Evolutionary conservation across 2,888 invertebrate species (phyloP).

Genomic region (Nemotelus pantherinus): DNA sequence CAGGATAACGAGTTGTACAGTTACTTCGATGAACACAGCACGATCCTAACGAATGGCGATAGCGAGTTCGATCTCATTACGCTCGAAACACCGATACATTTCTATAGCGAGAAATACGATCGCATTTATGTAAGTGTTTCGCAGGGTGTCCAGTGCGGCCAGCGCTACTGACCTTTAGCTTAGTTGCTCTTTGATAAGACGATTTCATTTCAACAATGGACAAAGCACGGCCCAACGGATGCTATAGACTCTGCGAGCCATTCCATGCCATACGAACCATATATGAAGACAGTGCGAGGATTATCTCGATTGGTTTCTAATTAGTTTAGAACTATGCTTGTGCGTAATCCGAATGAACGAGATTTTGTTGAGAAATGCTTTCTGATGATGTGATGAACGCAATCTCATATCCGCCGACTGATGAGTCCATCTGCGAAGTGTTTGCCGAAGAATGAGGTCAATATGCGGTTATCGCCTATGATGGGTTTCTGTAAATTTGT

Average conservation of each 20-base stretch:
- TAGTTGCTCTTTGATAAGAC: constrained; percentile 10
- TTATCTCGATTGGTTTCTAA: constrained; percentile 19
- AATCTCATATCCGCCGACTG: background rate
- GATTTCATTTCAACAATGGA: constrained; percentile 18
- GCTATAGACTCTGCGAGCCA: background rate
- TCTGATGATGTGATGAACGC: background rate
- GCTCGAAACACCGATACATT: constrained; percentile 72
- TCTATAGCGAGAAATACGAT: constrained; percentile 80
- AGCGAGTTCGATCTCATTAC: constrained; percentile 59
- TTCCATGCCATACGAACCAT: no score
- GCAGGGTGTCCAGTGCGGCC: background rate
- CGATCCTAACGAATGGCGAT: constrained; percentile 58
- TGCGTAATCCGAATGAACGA: background rate
- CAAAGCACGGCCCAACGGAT: background rate
- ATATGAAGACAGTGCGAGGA: background rate
- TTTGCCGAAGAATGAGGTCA: constrained; percentile 42
- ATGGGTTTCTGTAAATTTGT: constrained; percentile 15
- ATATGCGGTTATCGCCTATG: constrained; percentile 47
- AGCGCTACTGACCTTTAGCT: constrained; percentile 33
- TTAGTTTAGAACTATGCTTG: constrained; percentile 15
- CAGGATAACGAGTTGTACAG: constrained; percentile 44
- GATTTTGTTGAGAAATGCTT: constrained; percentile 20
- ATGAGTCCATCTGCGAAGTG: background rate
- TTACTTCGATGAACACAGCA: constrained; percentile 47
- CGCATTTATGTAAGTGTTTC: constrained; percentile 81